Evolutionary conservation across 2,888 invertebrate species (phyloP), one percentile per base, ranked within the genome.

Genomic region (Netelia melanura): DNA sequence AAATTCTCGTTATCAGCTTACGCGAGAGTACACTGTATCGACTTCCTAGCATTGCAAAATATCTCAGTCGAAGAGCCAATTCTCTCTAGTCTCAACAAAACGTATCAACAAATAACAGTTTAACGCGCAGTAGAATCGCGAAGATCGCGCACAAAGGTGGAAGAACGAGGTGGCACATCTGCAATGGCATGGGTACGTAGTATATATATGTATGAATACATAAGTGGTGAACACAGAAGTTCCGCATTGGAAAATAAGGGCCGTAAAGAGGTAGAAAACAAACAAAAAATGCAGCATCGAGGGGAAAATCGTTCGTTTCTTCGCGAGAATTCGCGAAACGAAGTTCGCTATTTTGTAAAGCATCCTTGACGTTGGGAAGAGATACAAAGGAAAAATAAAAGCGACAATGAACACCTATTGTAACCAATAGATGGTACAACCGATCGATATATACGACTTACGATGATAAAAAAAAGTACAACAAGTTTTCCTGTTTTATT

Each of bases 341-440:
- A 65, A 23, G 44, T 61, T 25, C 43, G 17, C 9, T 14, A n/a
- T 62, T 76, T 65, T 56, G 64, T 43, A 65, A 65, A 76, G 54
- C n/a, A 65, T 65, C 17, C 5, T 54, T 48, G 48, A 52, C n/a
- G 64, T 43, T 54, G 38, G 6, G 21, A 62, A 11, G 54, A 54
- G 56, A 76, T 54, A 54, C n/a, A 56, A 65, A 65, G 65, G 43
- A 43, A 10, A 52, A 38, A 75, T 5, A 25, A 44, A 75, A 38
- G 1, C 14, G 14, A 17, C 11, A 38, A 38, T 38, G 38, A 38
- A 38, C 38, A 6, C 14, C 17, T n/a, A 48, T 64, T 64, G 52
- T 52, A 64, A 21, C n/a, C 10, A 43, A 21, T 54, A 17, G 56
- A 56, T 23, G n/a, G 17, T 25, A 25, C 43, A 21, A 23, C 17